Conservation (phyloP, 2,797 vertebrate genomes). For the Cossypha heuglini region DNA sequence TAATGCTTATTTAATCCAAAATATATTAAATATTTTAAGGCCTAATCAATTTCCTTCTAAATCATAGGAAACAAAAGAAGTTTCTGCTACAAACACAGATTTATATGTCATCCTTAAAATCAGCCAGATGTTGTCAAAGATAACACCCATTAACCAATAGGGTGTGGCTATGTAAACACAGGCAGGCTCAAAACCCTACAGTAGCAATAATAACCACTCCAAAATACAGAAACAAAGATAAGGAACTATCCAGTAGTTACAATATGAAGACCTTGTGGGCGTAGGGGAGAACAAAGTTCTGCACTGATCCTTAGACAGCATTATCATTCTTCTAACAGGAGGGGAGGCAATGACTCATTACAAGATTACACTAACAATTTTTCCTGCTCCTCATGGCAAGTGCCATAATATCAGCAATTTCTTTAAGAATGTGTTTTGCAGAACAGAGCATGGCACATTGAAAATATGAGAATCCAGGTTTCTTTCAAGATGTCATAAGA, state of each 20-base stretch:
- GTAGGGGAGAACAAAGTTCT: not conserved
- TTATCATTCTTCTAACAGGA: not conserved
- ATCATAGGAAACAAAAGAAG: not conserved
- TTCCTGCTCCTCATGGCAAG: not conserved
- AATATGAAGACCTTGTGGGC: rapidly evolving
- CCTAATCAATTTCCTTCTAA: not conserved
- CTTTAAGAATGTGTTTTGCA: not conserved
- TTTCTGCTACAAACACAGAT: not conserved
- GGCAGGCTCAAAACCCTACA: not conserved
- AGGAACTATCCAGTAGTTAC: not conserved
- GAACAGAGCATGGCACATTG: rapidly evolving
- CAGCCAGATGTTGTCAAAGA: not conserved
- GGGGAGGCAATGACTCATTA: not conserved
- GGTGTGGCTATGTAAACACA: not conserved
- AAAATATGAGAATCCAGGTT: not conserved
- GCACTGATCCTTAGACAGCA: not conserved
- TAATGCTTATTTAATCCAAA: not conserved
- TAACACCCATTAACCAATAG: not conserved
- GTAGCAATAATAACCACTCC: not conserved
- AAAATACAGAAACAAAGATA: not conserved
- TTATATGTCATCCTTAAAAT: not conserved
- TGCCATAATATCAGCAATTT: not conserved
- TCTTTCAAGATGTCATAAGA: not conserved
- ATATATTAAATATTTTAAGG: not conserved
- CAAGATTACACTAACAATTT: not conserved